Base-by-base conservation (phyloP, 2,888 invertebrate species). In the Laspeyria flexula region DNA sequence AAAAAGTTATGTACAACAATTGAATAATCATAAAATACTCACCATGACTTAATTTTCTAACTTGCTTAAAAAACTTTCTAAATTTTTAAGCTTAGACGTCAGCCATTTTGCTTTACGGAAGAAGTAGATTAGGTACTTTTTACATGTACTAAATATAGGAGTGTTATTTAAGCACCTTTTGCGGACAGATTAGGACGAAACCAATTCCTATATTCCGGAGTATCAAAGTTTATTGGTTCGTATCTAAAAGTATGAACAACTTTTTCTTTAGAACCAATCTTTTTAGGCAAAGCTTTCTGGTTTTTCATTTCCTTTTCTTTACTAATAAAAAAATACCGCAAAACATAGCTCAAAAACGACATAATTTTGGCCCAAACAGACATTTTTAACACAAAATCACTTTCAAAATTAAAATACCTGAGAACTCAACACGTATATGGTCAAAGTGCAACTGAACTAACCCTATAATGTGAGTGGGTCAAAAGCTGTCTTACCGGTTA, bases 401-500 rank as follows among this genome's bases (percentile, higher is more conserved):
- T 41, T 25, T 21, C 5, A 34, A 40, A 27, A 21, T 44, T 29
- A 37, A 41, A 16, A 47, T 44, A 42, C 15, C 39, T 40, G 11
- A 39, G 48, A 47, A 71, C 71, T 59, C 48, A 58, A 68, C 75
- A 59, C 67, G 48, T 55, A 65, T 80, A 75, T 80, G 89, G 89
- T 84, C 88, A 90, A 78, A 83, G 68, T 68, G 62, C 71, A 69
- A 91, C 91, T 91, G 86, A 85, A 57, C 58, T 81, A 89, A 90
- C 90, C 88, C 90, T 86, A 73, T 52, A 55, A 61, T 44, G 73
- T 73, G 61, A 52, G 75, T 63, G 84, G 90, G 87, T 86, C 87
- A 89, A 88, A 89, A 90, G 84, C 79, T 88, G 92, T 92, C 92
- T 92, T 91, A 90, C 92, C 90, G 85, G 92, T 92, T 92, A 86